Evolutionary conservation across 2,113 vertebrate genomes (phyloP), one percentile per base, ranked within the genome.

Genomic region (Sceloporus undulatus): DNA sequence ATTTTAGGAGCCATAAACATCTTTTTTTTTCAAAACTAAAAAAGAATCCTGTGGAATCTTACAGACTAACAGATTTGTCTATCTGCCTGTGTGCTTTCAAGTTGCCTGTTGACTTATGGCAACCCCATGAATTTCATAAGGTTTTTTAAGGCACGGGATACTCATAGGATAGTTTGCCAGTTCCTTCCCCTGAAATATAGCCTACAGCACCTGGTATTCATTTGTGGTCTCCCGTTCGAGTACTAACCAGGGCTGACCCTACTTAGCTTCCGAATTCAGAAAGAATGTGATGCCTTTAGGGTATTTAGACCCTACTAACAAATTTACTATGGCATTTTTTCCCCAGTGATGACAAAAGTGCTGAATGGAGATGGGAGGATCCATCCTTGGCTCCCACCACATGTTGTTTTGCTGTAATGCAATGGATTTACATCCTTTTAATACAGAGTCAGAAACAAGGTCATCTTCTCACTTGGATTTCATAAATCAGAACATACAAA

Each of bases 401-500:
- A 27, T n/a, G 52, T n/a, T 54, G 48, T 79, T 54, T n/a, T 34
- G 48, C 11, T 52, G 29, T n/a, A 11, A 27, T 56, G 29, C 29
- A 79, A n/a, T 56, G 52, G n/a, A 79, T 68, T 16, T 9, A 42
- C 38, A 8, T 59, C 9, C 21, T 7, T 68, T 68, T 40, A 68
- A 66, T 42, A 68, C 27, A 42, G 40, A 68, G 79, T 62, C 79
- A 65, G 56, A 65, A 81, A 56, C 56, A 62, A 81, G 18, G 21
- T 38, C 59, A 40, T 42, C 40, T 68, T 82, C 65, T 82, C 68
- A 82, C 34, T n/a, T 42, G 19, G 59, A 82, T 38, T 16, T 59
- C 29, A 79, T 79, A 82, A 82, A 68, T 82, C 5, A n/a, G 4
- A 84, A 84, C 29, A 54, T 7, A 91, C n/a, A 54, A 83, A 38